Percentiles rank a stretch among this genome's conserved stretches.
Evolutionary conservation across 23 tunicate species (phyloP).

Genomic region (Trididemnum clinides): DNA sequence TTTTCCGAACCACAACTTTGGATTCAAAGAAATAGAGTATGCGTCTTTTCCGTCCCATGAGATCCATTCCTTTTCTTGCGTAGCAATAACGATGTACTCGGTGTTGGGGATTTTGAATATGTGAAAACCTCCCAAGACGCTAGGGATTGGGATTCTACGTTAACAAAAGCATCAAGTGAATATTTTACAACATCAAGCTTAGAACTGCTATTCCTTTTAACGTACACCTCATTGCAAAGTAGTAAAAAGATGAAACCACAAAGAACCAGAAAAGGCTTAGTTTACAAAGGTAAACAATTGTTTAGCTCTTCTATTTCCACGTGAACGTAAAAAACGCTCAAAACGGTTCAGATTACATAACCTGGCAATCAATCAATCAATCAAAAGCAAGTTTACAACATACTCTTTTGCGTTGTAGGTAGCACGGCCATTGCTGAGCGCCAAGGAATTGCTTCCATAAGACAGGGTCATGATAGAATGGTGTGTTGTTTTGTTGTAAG

Average conservation of each 20-base stretch:
- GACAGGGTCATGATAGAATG: slow-evolving; percentile 29
- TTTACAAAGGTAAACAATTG: no score
- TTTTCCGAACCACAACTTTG: slow-evolving; percentile 47
- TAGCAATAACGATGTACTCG: slow-evolving; percentile 52
- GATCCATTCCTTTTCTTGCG: slow-evolving; percentile 24
- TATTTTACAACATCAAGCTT: no score
- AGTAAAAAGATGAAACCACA: no score
- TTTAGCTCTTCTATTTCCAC: no score
- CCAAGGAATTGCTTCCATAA: slow-evolving; percentile 8
- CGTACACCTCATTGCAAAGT: no score
- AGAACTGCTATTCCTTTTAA: no score
- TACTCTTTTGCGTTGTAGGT: slow-evolving; percentile 49
- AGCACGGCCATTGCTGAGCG: slow-evolving; percentile 52
- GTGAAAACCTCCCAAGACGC: slow-evolving; percentile 43
- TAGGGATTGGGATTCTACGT: slow-evolving; percentile 52
- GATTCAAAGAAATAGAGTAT: not conserved
- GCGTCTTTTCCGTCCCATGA: slow-evolving; percentile 64
- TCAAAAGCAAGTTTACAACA: no score
- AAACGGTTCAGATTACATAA: no score
- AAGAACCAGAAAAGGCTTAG: no score
- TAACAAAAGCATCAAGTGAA: no score
- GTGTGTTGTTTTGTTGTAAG: slow-evolving; percentile 26
- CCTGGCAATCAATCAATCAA: no score
- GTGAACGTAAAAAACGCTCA: no score
- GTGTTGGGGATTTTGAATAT: slow-evolving; percentile 60